phyloP scores from a whole-genome alignment of 1,140 invertebrate species.

The Atta texana region DNA sequence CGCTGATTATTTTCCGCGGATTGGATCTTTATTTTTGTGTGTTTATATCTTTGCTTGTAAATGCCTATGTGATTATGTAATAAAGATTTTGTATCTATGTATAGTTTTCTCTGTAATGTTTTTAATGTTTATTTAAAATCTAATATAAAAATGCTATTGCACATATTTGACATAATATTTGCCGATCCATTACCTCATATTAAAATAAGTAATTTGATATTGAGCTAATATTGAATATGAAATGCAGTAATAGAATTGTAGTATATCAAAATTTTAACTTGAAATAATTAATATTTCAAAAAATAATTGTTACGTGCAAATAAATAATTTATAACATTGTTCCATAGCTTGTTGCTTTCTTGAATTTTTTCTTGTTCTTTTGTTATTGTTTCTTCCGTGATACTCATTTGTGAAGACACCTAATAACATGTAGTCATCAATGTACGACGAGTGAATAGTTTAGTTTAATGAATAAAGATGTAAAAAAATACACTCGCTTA shows the following conservation, averaged over 20 bases:
- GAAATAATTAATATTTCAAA: neutral
- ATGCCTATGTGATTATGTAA: constrained; percentile 10
- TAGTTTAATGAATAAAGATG: neutral
- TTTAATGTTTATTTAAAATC: neutral
- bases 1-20: neutral
- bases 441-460: too few species aligned
- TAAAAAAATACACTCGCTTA: neutral
- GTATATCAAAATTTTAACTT: neutral
- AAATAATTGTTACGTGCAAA: neutral
- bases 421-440: neutral
- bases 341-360: neutral
- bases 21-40: neutral
- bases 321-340: neutral
- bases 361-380: neutral
- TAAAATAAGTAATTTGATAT: neutral
- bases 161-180: neutral
- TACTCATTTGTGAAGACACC: neutral
- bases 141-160: neutral
- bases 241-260: neutral
- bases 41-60: constrained; percentile 15
- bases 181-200: neutral
- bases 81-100: constrained; percentile 10
- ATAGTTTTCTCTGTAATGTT: neutral
- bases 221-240: too few species aligned
- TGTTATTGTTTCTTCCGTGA: neutral